A percentile compares a stretch with the other conserved stretches of the same genome.
phyloP scores from a whole-genome alignment of 2,888 invertebrate species.

The Pristionchus maxplancki region DNA sequence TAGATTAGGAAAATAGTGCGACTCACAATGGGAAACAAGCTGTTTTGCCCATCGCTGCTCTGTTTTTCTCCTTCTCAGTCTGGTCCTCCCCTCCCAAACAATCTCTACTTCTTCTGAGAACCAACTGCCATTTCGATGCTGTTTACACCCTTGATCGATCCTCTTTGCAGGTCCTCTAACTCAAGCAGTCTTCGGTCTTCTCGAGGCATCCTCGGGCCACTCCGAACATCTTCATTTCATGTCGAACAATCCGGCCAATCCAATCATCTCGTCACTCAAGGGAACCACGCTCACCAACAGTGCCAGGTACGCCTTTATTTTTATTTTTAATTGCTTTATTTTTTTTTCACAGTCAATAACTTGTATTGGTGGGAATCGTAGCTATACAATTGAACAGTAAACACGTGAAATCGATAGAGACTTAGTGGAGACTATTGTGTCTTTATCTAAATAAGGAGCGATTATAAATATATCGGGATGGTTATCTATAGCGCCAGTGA shows the following conservation, averaged over 20 bases:
- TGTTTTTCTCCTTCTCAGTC: not conserved
- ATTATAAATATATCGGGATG: not conserved
- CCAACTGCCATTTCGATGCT: not conserved
- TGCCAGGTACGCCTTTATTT: not conserved
- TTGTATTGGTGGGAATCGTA: no score
- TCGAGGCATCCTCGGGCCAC: constrained; percentile 20
- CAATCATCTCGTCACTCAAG: constrained; percentile 47
- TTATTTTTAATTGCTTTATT: not conserved
- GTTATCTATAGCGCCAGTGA: not conserved
- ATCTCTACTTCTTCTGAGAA: constrained; percentile 33
- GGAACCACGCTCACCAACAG: constrained; percentile 9
- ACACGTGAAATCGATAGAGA: no score
- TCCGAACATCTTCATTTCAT: constrained; percentile 37
- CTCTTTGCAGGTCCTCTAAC: constrained; percentile 24
- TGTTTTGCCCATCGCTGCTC: not conserved
- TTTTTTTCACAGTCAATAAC: not conserved
- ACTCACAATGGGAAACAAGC: not conserved
- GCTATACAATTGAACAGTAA: no score
- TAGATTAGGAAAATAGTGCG: not conserved
- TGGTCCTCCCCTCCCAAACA: constrained; percentile 3
- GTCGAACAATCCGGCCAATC: not conserved
- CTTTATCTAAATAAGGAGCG: not conserved
- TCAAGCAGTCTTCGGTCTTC: constrained; percentile 38
- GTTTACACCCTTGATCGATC: not conserved
- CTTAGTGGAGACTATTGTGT: not conserved